Conservation (phyloP, 2,113 vertebrate genomes). For the Colius striatus region DNA sequence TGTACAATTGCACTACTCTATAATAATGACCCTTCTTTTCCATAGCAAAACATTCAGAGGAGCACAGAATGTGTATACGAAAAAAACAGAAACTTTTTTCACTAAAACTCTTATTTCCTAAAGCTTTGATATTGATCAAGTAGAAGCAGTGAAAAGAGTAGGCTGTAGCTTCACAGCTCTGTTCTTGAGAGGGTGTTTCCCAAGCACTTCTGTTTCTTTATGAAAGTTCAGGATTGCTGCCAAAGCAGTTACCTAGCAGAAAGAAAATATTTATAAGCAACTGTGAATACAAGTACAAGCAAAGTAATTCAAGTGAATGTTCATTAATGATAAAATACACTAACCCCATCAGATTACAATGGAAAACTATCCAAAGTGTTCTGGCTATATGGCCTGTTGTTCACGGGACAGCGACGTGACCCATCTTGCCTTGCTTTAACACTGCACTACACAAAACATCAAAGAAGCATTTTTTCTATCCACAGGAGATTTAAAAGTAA, state of each 20-base stretch:
- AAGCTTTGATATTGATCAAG: neutral
- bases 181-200: neutral
- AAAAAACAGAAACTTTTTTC: neutral
- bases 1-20: neutral
- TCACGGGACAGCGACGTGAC: neutral
- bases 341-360: neutral
- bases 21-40: neutral
- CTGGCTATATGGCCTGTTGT: too few relatives aligned
- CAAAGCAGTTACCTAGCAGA: neutral
- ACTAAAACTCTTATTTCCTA: neutral
- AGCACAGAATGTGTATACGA: neutral
- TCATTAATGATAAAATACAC: neutral
- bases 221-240: neutral
- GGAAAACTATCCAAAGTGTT: too few relatives aligned
- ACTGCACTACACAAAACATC: neutral
- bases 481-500: too few relatives aligned
- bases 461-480: neutral
- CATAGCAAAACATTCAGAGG: neutral
- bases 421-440: neutral
- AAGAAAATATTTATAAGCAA: slow-evolving; percentile 13
- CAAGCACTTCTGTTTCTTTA: neutral
- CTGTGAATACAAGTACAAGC: neutral
- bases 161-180: neutral
- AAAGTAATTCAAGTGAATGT: neutral
- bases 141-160: neutral